phyloP scores from a whole-genome alignment of 2,797 vertebrate genomes.

The Tamandua tetradactyla region DNA sequence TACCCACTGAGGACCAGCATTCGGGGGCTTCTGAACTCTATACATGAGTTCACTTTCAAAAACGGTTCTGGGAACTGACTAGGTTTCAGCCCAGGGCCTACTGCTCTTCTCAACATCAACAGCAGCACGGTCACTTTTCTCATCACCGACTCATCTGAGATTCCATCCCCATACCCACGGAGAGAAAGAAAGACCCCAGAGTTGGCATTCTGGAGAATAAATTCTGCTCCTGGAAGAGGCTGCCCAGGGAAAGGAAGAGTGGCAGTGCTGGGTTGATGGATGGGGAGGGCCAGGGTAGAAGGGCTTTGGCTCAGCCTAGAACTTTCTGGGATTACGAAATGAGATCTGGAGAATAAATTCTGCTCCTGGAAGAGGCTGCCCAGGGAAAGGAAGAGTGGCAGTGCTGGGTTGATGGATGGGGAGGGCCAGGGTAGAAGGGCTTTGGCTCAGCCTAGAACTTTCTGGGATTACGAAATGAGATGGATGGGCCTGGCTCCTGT shows the following conservation, averaged over 20 bases:
- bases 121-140: not conserved
- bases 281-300: fast-evolving
- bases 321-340: not conserved
- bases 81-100: not conserved
- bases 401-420: not conserved
- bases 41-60: not conserved
- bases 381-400: not conserved
- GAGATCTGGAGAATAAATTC: not conserved
- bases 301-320: not conserved
- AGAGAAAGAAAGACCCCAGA: not conserved
- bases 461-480: not conserved
- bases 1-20: not conserved
- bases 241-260: not conserved
- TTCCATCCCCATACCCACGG: fast-evolving
- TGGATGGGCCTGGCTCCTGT: not conserved
- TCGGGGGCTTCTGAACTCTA: not conserved
- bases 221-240: not conserved
- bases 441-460: not conserved
- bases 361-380: not conserved
- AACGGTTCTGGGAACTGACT: not conserved
- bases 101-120: not conserved
- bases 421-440: fast-evolving
- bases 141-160: not conserved
- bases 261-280: not conserved
- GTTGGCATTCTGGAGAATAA: not conserved